phyloP scores from a whole-genome alignment of 1,140 invertebrate species.

The Akabosia matsudoensis region DNA sequence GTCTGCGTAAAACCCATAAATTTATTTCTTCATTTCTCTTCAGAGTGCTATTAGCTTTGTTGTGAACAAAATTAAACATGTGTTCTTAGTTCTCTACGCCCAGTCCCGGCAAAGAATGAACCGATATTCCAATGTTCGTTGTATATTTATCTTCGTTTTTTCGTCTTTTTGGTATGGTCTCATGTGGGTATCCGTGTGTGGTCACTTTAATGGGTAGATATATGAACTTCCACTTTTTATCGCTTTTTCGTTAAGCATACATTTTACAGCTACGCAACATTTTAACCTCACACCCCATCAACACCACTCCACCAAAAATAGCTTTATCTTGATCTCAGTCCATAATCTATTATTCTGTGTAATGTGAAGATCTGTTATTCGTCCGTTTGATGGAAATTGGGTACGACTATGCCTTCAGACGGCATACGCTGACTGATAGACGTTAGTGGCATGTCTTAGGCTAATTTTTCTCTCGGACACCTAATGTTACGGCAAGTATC shows the following conservation, averaged over 20 bases:
- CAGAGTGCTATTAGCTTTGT: too few relatives aligned
- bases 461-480: constrained; percentile 15
- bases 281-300: not conserved
- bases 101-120: too few relatives aligned
- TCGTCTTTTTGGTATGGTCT: too few relatives aligned
- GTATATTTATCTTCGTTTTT: too few relatives aligned
- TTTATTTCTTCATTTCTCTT: not conserved
- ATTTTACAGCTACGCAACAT: not conserved
- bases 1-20: not conserved
- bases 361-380: not conserved
- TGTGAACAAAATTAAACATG: too few relatives aligned
- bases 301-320: not conserved
- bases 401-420: too few relatives aligned
- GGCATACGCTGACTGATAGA: not conserved
- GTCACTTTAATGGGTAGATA: not conserved
- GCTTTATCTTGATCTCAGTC: not conserved
- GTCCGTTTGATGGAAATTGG: not conserved
- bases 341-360: too few relatives aligned
- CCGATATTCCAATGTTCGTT: too few relatives aligned
- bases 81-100: too few relatives aligned
- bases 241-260: not conserved
- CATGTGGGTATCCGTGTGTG: not conserved
- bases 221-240: not conserved
- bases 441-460: constrained; percentile 2
- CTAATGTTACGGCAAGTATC: too few relatives aligned